phyloP scores from a whole-genome alignment of 2,888 invertebrate genomes.

The Amphipoea oculea region DNA sequence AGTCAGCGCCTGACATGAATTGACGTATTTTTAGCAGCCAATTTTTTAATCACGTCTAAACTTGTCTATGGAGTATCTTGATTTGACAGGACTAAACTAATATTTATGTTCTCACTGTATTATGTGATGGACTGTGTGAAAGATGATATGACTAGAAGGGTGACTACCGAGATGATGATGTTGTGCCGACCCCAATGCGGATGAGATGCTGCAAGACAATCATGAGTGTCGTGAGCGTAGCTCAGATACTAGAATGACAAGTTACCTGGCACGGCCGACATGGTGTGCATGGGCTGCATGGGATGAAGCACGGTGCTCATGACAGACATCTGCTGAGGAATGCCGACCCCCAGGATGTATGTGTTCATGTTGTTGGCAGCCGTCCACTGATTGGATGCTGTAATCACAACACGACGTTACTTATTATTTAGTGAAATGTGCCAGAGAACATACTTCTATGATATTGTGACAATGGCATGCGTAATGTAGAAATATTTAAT shows the following conservation, averaged over 20 bases:
- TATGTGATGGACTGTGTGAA: neutral
- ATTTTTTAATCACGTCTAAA: no score
- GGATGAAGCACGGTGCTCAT: slow-evolving; percentile 66
- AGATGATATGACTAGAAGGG: neutral
- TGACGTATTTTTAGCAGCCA: no score
- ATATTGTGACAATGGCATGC: neutral
- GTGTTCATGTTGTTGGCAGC: slow-evolving; percentile 70
- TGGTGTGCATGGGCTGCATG: slow-evolving; percentile 71
- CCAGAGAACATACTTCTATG: neutral
- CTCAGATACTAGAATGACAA: slow-evolving; percentile 7
- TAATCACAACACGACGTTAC: slow-evolving; percentile 14
- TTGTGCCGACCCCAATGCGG: neutral
- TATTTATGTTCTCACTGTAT: no score
- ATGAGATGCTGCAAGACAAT: neutral
- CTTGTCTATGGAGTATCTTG: no score
- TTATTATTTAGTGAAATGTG: neutral
- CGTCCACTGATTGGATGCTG: slow-evolving; percentile 65
- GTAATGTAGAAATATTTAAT: neutral
- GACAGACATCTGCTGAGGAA: slow-evolving; percentile 75
- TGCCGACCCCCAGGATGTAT: slow-evolving; percentile 72
- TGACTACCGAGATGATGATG: neutral
- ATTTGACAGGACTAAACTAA: no score
- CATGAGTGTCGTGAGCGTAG: neutral
- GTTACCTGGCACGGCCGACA: slow-evolving; percentile 69
- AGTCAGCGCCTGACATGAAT: no score